Evolutionary conservation across 2,888 invertebrate species (phyloP), one percentile per base, ranked within the genome.

Genomic region (Rhagophthalmus giganteus): DNA sequence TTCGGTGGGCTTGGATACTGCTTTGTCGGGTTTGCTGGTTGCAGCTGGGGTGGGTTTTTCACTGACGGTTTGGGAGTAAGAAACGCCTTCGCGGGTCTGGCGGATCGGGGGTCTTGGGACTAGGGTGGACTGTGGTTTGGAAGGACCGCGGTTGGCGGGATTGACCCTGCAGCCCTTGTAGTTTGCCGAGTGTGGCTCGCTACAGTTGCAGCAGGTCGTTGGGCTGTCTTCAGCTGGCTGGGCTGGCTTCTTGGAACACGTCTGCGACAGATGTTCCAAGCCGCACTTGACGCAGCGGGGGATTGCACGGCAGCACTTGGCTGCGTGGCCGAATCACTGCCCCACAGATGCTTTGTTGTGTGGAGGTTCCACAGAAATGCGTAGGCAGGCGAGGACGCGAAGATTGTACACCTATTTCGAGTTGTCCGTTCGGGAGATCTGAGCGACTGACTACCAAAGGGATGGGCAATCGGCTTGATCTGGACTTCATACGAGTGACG

Each of bases 241-340:
- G n/a, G n/a, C n/a, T n/a, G 20, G 20, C 7, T 20, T 20, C 0
- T 57, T 48, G 59, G 76, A 77, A 42, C 70, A 67, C n/a, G 61
- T 68, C 8, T 70, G 64, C 4, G 3, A 7, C 0, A 59, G 47
- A 61, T 78, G 77, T 1, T 70, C 60, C 1, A 69, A 73, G n/a
- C 67, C 72, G 65, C 77, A 78, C 56, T 76, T 77, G 0, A 76
- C 73, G 64, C 77, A 77, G 37, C 65, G 73, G 1, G 70, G 37
- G 8, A 55, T 26, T 1, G 73, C 73, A 8, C 68, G 69, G 37
- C 77, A 77, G 57, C 71, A 74, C 10, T 72, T 66, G 51, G 75
- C 73, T 1, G 73, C 64, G 46, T 78, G 78, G 0, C 77, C 77
- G 72, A 75, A 77, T 50, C 65, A 78, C 50, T 78, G 77, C 25